phyloP scores from a whole-genome alignment of 2,113 vertebrate genomes.

The Fulmarus glacialis region DNA sequence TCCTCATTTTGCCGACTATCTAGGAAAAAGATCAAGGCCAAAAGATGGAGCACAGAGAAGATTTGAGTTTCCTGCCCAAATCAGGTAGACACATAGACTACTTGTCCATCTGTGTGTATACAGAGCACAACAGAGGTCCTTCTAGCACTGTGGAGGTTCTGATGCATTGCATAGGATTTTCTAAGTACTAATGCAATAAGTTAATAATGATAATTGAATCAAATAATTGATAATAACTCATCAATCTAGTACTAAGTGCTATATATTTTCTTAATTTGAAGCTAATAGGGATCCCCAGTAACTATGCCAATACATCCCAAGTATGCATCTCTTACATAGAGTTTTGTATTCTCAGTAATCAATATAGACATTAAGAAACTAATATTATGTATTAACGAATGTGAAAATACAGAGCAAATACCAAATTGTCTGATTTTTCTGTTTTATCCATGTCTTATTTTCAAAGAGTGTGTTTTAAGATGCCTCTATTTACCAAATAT shows the following conservation, averaged over 20 bases:
- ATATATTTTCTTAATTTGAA: not conserved
- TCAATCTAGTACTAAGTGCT: not conserved
- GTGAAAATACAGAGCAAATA: not conserved
- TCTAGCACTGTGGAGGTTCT: not conserved
- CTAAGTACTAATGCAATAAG: not conserved
- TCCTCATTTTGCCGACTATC: not conserved
- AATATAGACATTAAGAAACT: not conserved
- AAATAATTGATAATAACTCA: not conserved
- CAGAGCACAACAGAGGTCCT: not conserved
- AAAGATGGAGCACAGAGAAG: not conserved
- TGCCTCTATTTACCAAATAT: not conserved
- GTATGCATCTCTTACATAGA: not conserved
- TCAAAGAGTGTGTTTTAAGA: not conserved
- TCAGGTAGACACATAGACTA: not conserved
- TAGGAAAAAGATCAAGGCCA: not conserved
- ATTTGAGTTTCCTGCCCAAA: not conserved
- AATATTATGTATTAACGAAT: not conserved
- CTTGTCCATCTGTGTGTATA: not conserved
- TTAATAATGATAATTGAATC: not conserved
- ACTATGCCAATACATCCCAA: not conserved
- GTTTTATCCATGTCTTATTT: not conserved
- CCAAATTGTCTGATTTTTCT: not conserved
- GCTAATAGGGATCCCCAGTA: not conserved
- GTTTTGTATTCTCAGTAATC: not conserved
- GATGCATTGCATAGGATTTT: not conserved